Evolutionary conservation across 2,113 vertebrate species (phyloP), one percentile per base, ranked within the genome.

Genomic region (Archocentrus centrarchus): DNA sequence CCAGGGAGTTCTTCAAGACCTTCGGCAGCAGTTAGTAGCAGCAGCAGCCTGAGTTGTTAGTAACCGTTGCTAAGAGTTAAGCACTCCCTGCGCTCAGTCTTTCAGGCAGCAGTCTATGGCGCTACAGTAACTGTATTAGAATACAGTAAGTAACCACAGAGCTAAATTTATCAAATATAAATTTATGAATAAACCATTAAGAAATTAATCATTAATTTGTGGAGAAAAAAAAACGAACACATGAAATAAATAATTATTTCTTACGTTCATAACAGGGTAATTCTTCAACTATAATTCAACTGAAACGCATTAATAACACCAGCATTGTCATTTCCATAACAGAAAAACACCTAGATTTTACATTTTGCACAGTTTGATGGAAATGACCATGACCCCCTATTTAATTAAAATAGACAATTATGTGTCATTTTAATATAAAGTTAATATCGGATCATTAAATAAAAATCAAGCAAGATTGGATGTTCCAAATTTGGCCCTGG

Each of bases 31-130:
- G 24, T 24, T 24, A 41, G 30, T 11, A 30, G 35, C 2, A 17
- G 13, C 5, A 55, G 22, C 10, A 17, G 24, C 17, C 32, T 68
- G 18, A 41, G 96, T 96, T 96, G 92, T 90, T 95, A 95, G 95
- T 93, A 97, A 97, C 96, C 57, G 96, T 97, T 89, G 90, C 95
- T 89, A 89, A 37, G 93, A 2, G 6, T 0, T 0, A 30, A 6
- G 1, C 5, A 24, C 13, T 73, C 82, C 89, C 81, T 47, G 55
- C 24, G 20, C 47, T 63, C 2, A 3, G 83, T 2, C 79, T 86
- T 4, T 41, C 77, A 89, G 88, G 85, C 75, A 70, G 7, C 14
- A 53, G 61, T 2, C 5, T 11, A 24, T 24, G 24, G 24, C 24
- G 24, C 22, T 59, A n/a, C 11, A 22, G 11, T 11, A 41, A 11